Percentiles rank a stretch among this genome's conserved stretches.
These are phyloP conservation scores for Coregonus suidteri DNA, from an alignment of 2,797 vertebrate species.

Conservation along the genomic window DNA sequence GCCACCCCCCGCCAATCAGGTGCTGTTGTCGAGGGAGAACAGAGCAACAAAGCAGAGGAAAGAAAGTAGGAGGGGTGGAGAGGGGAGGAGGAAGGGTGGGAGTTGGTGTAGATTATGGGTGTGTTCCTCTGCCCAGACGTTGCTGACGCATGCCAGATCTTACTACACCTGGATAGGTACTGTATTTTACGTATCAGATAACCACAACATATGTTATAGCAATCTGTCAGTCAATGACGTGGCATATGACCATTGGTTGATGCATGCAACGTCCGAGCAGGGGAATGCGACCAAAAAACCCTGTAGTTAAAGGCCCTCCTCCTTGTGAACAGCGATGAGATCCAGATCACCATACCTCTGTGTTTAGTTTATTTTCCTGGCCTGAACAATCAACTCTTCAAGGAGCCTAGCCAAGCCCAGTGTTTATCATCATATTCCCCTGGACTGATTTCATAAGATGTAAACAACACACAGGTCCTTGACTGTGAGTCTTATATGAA, in stretches of 20 bases:
- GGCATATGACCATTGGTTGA: too few relatives aligned
- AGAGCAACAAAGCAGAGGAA: slow-evolving; percentile 6
- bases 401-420: neutral
- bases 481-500: neutral
- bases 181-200: too few relatives aligned
- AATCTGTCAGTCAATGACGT: too few relatives aligned
- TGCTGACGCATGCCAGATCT: too few relatives aligned
- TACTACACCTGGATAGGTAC: too few relatives aligned
- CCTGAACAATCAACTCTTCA: neutral
- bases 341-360: slow-evolving; percentile 1
- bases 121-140: neutral
- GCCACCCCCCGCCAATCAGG: slow-evolving; percentile 37
- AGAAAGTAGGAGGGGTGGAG: neutral
- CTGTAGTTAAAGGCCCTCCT: neutral
- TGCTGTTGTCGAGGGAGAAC: slow-evolving; percentile 51
- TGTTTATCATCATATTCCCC: neutral
- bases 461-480: neutral
- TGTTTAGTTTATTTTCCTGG: neutral
- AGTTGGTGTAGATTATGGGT: neutral
- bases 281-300: neutral
- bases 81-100: neutral
- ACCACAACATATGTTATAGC: too few relatives aligned
- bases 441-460: too few relatives aligned
- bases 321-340: neutral
- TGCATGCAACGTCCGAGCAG: too few relatives aligned